A percentile compares a stretch with the other conserved stretches of the same genome.
phyloP scores from a whole-genome alignment of 2,888 invertebrate genomes.

The Halictus ligatus region DNA sequence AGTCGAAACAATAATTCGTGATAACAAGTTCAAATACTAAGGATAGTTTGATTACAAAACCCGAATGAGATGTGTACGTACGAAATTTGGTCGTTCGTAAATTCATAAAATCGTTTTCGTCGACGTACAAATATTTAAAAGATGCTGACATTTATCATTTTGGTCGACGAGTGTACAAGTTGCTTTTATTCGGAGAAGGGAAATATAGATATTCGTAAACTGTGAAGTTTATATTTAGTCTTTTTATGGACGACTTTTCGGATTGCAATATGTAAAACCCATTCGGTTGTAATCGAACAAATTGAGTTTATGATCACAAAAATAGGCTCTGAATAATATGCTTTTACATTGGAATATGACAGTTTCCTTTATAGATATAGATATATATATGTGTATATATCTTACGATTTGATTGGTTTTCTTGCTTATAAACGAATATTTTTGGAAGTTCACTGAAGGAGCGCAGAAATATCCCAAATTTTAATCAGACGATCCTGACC shows the following conservation, averaged over 20 bases:
- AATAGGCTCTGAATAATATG: constrained; percentile 68
- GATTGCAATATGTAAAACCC: constrained; percentile 36
- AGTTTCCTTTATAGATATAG: constrained; percentile 39
- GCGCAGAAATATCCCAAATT: constrained; percentile 93
- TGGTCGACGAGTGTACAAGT: constrained; percentile 13
- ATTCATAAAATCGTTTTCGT: constrained; percentile 54
- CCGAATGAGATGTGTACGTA: constrained; percentile 47
- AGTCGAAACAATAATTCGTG: constrained; percentile 15
- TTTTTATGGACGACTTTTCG: constrained; percentile 11
- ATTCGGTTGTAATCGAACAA: constrained; percentile 49
- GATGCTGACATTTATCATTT: constrained; percentile 38
- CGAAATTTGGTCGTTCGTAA: constrained; percentile 53
- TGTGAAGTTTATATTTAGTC: background rate
- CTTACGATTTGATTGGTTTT: constrained; percentile 67
- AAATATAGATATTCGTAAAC: constrained; percentile 33
- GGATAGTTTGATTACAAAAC: constrained; percentile 23
- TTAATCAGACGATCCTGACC: constrained; percentile 98
- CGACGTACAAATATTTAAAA: constrained; percentile 43
- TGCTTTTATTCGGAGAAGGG: constrained; percentile 27
- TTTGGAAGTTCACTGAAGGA: constrained; percentile 83
- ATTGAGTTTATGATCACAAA: constrained; percentile 68
- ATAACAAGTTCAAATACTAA: constrained; percentile 32
- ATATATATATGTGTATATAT: constrained; percentile 6
- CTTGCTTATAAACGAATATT: constrained; percentile 48
- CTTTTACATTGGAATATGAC: constrained; percentile 56